These are phyloP conservation scores for Samia ricini DNA, from an alignment of 1,140 invertebrate genomes.

Conservation along the genomic window DNA sequence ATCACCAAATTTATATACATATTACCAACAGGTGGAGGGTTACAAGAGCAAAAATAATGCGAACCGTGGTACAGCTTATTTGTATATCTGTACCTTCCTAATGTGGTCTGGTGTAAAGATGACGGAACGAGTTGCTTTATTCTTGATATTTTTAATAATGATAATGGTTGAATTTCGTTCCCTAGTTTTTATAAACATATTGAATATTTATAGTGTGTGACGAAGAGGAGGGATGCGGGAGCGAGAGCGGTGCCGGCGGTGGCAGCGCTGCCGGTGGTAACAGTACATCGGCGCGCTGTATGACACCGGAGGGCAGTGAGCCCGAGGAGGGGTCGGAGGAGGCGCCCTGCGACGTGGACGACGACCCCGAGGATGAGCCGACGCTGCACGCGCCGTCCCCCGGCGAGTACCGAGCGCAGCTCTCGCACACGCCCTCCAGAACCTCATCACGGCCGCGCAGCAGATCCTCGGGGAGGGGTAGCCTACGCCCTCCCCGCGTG, in stretches of 20 bases:
- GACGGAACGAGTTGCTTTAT: no score
- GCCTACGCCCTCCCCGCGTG: background rate
- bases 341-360: slow-evolving; percentile 8
- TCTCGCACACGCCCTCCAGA: slow-evolving; percentile 8
- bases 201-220: background rate
- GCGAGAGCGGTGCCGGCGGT: slow-evolving; percentile 20
- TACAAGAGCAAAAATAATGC: no score
- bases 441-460: slow-evolving; percentile 3
- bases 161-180: no score
- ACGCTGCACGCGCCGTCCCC: slow-evolving; percentile 7
- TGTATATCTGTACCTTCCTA: no score
- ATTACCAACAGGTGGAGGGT: no score
- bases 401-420: slow-evolving; percentile 13
- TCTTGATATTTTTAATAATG: no score
- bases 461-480: slow-evolving; percentile 7
- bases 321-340: slow-evolving; percentile 24
- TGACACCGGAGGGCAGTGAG: slow-evolving; percentile 30
- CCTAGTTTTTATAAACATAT: background rate
- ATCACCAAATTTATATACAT: no score
- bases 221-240: slow-evolving; percentile 34
- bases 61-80: no score
- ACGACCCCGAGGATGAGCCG: slow-evolving; percentile 16
- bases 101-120: no score
- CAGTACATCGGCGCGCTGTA: slow-evolving; percentile 16
- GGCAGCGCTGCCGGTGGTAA: slow-evolving; percentile 11